Conservation (phyloP, 92 coral and sea anemone species). For the Siderastrea radians region DNA sequence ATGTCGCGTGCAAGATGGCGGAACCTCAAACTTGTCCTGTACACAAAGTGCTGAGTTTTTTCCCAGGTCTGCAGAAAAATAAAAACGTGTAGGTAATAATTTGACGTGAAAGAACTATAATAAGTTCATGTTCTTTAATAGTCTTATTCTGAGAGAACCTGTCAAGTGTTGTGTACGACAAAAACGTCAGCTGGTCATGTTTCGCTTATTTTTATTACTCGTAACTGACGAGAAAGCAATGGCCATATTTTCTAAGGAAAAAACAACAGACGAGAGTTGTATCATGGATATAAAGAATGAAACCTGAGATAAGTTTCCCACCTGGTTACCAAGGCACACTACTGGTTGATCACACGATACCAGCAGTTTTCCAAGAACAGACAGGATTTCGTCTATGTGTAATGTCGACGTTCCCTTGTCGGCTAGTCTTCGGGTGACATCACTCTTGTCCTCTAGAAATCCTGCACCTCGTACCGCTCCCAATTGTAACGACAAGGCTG, state of each 20-base stretch:
- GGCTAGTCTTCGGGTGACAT: conserved; percentile 31
- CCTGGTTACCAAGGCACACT: neutral
- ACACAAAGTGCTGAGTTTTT: neutral
- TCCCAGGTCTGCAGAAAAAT: neutral
- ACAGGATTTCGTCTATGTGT: neutral
- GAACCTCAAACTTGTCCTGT: neutral
- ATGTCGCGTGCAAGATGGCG: neutral
- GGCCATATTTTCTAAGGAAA: too few relatives aligned
- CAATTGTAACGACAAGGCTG: conserved; percentile 70
- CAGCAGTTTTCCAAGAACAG: neutral
- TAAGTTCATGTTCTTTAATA: neutral
- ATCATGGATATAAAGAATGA: neutral
- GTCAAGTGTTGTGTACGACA: too few relatives aligned
- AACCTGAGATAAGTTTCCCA: neutral
- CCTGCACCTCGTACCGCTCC: conserved; percentile 77
- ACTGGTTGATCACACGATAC: neutral
- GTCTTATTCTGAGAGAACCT: too few relatives aligned
- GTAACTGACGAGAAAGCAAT: too few relatives aligned
- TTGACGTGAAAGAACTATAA: too few relatives aligned
- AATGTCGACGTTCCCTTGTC: conserved; percentile 7
- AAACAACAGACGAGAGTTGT: too few relatives aligned
- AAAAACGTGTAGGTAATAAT: too few relatives aligned
- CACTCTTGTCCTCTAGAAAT: conserved; percentile 40
- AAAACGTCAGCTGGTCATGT: too few relatives aligned
- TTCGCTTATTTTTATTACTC: too few relatives aligned